phyloP scores from a whole-genome alignment of 2,797 vertebrate species.

The Fistularia commersonii region DNA sequence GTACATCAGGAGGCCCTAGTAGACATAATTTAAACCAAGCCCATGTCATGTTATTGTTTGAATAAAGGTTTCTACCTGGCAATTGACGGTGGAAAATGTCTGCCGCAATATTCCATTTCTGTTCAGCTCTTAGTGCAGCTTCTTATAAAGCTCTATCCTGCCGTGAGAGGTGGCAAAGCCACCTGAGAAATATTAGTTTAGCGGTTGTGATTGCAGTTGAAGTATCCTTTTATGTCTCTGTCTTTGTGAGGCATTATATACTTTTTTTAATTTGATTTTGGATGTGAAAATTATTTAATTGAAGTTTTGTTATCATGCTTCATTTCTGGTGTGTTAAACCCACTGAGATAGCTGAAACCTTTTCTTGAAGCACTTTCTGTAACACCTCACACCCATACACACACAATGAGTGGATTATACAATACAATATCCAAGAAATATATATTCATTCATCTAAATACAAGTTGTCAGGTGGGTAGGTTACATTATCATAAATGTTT shows the following conservation, averaged over 20 bases:
- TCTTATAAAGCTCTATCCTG: conserved; percentile 2
- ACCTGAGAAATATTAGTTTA: conserved; percentile 1
- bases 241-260: conserved; percentile 4
- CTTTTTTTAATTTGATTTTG: conserved; percentile 1
- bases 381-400: background rate
- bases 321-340: background rate
- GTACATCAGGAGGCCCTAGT: too few species aligned
- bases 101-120: too few species aligned
- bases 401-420: background rate
- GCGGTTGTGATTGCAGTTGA: conserved; percentile 2
- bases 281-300: background rate
- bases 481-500: too few species aligned
- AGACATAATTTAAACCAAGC: too few species aligned
- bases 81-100: too few species aligned
- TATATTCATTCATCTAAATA: too few species aligned
- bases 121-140: too few species aligned
- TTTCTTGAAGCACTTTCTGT: too few species aligned
- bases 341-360: background rate
- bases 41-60: too few species aligned
- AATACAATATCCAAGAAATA: too few species aligned
- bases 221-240: conserved; percentile 1
- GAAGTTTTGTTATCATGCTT: background rate
- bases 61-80: too few species aligned
- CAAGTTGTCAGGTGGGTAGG: too few species aligned
- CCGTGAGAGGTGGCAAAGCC: background rate